A percentile compares a stretch with the other conserved stretches of the same genome.
These are phyloP conservation scores for Ennomos quercinarius DNA, from an alignment of 2,888 invertebrate species.

Conservation along the genomic window DNA sequence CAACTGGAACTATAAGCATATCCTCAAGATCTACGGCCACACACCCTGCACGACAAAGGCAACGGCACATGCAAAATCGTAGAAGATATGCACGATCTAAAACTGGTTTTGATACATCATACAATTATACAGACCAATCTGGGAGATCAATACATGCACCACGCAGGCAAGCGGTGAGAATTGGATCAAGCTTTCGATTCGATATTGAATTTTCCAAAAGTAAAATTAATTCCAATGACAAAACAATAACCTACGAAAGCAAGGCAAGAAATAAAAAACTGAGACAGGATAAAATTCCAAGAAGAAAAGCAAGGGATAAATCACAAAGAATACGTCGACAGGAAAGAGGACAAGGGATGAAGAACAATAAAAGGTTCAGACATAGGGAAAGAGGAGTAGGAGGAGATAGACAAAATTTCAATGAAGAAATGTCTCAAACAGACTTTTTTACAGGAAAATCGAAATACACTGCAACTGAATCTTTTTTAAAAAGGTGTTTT, in stretches of 20 bases:
- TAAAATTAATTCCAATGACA: background rate
- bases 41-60: background rate
- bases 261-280: conserved; percentile 10
- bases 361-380: background rate
- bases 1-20: conserved; percentile 16
- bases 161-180: conserved; percentile 39
- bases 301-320: conserved; percentile 1
- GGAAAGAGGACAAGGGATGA: background rate
- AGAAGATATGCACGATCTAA: conserved; percentile 2
- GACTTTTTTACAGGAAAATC: background rate
- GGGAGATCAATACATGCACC: conserved; percentile 2
- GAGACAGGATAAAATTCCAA: conserved; percentile 2
- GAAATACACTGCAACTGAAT: conserved; percentile 1
- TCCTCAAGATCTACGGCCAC: conserved; percentile 19
- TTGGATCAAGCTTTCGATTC: conserved; percentile 49
- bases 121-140: no score
- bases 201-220: conserved; percentile 50
- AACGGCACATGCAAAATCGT: conserved; percentile 10
- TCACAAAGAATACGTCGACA: no score
- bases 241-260: background rate
- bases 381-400: conserved; percentile 5
- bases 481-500: conserved; percentile 24
- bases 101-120: background rate
- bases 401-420: background rate
- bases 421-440: conserved; percentile 2